A percentile compares a stretch with the other conserved stretches of the same genome.
Evolutionary conservation across 2,113 vertebrate genomes (phyloP).

Genomic region (Poeciliopsis retropinna): DNA sequence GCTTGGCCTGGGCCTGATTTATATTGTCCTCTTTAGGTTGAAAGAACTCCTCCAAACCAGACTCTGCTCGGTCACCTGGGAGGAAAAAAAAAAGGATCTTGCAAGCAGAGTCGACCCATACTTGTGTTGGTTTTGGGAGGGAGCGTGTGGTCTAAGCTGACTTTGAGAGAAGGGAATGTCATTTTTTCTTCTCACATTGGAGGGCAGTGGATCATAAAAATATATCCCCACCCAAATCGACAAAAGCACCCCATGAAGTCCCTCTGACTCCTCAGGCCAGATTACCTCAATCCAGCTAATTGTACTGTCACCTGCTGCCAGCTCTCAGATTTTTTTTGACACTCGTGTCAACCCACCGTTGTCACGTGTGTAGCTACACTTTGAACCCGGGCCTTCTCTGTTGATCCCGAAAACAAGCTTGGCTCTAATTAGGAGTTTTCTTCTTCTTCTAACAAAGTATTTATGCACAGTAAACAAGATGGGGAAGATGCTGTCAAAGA

Average conservation of each 20-base stretch:
- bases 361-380: constrained; percentile 55
- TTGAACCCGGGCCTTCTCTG: constrained; percentile 21
- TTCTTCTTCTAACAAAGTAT: constrained; percentile 54
- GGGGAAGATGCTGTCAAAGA: constrained; percentile 98
- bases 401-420: constrained; percentile 8
- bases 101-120: background rate
- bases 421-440: constrained; percentile 28
- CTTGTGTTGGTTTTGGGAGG: constrained; percentile 40
- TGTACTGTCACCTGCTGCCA: constrained; percentile 21
- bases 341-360: constrained; percentile 44
- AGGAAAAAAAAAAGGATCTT: background rate
- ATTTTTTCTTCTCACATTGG: constrained; percentile 34
- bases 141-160: constrained; percentile 11
- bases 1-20: constrained; percentile 73
- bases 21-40: constrained; percentile 20
- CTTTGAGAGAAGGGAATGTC: constrained; percentile 36
- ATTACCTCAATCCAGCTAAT: constrained; percentile 24
- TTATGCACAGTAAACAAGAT: constrained; percentile 85
- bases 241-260: constrained; percentile 19
- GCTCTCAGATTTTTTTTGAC: constrained; percentile 21
- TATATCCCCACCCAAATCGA: constrained; percentile 51
- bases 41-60: background rate
- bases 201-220: constrained; percentile 58
- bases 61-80: constrained; percentile 5
- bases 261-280: constrained; percentile 45